phyloP scores from a whole-genome alignment of 2,888 invertebrate genomes.

The Aradus depressus region DNA sequence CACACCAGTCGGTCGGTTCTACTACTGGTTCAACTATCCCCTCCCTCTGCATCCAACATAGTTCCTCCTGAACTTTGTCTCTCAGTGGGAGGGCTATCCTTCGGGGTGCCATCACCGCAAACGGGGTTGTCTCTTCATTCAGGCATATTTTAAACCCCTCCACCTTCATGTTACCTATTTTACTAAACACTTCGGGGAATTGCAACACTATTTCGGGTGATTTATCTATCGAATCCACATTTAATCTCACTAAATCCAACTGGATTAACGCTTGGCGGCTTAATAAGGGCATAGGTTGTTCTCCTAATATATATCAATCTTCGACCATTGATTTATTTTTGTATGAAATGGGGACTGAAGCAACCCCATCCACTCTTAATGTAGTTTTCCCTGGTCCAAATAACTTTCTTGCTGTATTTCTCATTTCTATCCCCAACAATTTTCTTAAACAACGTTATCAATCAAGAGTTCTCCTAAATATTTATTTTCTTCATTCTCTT shows the following conservation, averaged over 20 bases:
- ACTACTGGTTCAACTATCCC: constrained; percentile 1
- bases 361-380: too few species aligned
- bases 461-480: too few species aligned
- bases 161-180: too few species aligned
- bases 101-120: constrained; percentile 2
- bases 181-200: too few species aligned
- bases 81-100: not conserved
- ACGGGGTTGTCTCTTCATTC: too few species aligned
- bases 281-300: not conserved
- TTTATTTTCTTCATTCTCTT: too few species aligned
- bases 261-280: not conserved
- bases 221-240: constrained; percentile 4
- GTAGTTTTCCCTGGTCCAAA: constrained; percentile 4
- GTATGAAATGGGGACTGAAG: too few species aligned
- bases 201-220: constrained; percentile 8
- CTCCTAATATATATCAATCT: not conserved
- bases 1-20: constrained; percentile 15
- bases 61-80: constrained; percentile 6
- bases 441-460: too few species aligned
- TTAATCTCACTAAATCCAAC: not conserved
- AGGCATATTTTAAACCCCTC: too few species aligned
- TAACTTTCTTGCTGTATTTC: too few species aligned
- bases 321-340: too few species aligned
- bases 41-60: constrained; percentile 3
- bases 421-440: too few species aligned